Base-by-base conservation (phyloP, 2,888 invertebrate genomes). In the Idaea aversata region DNA sequence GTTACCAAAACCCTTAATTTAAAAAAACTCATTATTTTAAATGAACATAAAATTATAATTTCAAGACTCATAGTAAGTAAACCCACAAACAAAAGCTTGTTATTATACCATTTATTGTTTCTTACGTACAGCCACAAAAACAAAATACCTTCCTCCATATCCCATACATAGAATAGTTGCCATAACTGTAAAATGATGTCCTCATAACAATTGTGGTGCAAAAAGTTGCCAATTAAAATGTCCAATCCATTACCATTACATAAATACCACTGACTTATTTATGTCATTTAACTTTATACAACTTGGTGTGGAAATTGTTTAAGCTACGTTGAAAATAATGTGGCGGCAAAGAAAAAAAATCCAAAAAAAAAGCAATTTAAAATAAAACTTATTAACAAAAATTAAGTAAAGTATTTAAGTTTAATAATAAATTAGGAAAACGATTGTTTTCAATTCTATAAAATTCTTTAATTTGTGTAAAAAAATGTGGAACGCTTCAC, bases 401-500 rank as follows among this genome's bases (percentile, higher is more conserved):
- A 25, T 25, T 25, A 25, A 25, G n/a, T n/a, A n/a, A n/a, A n/a
- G n/a, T n/a, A n/a, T n/a, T n/a, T n/a, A n/a, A n/a, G n/a, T n/a
- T n/a, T n/a, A n/a, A n/a, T n/a, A n/a, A 25, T 25, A 25, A 25
- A 3, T 25, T 25, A 25, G 25, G 2, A 25, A 25, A 25, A 25
- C 25, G 3, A 25, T 25, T 25, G 25, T 25, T 25, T 25, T 25
- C 3, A 38, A 7, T 7, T 47, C 7, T 47, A 0, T 10, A 36
- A 3, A 36, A 5, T 13, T 47, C 13, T 47, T 47, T 4, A 66
- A 68, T 34, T 15, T 63, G 7, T 70, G 10, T 73, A 80, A 77
- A 81, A 80, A 82, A 79, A 25, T 81, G 80, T 82, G 79, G 78
- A 80, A 80, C 81, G 80, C 81, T 82, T 82, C 83, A 83, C 82